Base-by-base conservation (phyloP, 2,113 vertebrate genomes). In the Embiotoca jacksoni region DNA sequence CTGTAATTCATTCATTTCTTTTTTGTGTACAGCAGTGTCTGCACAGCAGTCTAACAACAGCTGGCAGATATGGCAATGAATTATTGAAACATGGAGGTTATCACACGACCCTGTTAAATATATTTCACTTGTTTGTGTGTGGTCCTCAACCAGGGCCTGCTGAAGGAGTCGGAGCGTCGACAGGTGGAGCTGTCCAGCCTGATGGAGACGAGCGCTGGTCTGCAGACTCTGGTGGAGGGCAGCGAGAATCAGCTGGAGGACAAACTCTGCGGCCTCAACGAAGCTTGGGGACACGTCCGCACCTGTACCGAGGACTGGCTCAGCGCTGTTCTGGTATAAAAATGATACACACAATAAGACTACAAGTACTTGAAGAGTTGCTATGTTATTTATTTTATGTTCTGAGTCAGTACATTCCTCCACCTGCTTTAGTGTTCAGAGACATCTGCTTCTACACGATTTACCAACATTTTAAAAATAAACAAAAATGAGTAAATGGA, bases 261-360 rank as follows among this genome's bases (percentile, higher is more conserved):
- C 62, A 94, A 93, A 62, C 92, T 99, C 2, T 96, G 95, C 35
- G 88, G 95, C 15, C 95, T 99, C 1, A 97, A 96, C 3, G 96
- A 97, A 31, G 93, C 95, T 36, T 98, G 96, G 96, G 96, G 94
- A 59, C 92, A 94, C 1, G 96, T 97, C 3, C 95, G 94, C 39
- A 99, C 96, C 11, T 96, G 95, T 95, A 95, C 95, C 0, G 97
- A 99, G 85, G 97, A 98, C 77, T 99, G 98, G 98, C 96, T 96
- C 36, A 96, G 92, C 7, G 94, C 96, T 0, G 88, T 99, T 65
- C 87, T 99, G 96, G 98, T 99, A 89, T 80, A 7, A 62, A 63
- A 35, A 66, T 31, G 9, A 59, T 65, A 37, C 7, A 41, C 31
- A 53, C 13, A 44, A 41, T 16, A 8, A 79, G 30, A 44, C 23